Conservation (phyloP, 1,140 invertebrate genomes). For the Archivesica marissinica region DNA sequence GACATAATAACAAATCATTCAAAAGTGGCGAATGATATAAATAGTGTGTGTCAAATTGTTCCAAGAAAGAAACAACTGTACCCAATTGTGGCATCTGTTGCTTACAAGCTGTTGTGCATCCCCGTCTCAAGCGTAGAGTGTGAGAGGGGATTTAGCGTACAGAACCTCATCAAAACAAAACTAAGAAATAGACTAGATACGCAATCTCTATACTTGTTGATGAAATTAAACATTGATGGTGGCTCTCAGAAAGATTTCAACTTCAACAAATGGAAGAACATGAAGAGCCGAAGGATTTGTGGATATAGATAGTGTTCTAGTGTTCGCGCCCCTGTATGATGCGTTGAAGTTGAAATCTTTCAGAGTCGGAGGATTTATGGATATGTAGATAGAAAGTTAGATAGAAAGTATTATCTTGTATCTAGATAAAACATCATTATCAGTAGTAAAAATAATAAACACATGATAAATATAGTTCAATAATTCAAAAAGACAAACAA, state of each 20-base stretch:
- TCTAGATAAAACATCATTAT: too few species aligned
- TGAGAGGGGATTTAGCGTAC: constrained; percentile 10
- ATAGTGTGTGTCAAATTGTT: background rate
- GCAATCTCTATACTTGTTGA: background rate
- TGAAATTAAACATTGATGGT: constrained; percentile 15
- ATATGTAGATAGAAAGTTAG: too few species aligned
- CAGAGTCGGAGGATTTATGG: too few species aligned
- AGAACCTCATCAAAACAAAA: constrained; percentile 30
- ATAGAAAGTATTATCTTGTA: too few species aligned
- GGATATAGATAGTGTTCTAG: too few species aligned
- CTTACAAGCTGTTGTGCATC: constrained; percentile 1
- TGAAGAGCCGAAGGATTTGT: constrained; percentile 11
- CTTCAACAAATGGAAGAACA: constrained; percentile 22
- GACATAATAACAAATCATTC: background rate
- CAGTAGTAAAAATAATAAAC: too few species aligned
- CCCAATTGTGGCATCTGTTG: background rate
- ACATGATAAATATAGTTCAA: too few species aligned
- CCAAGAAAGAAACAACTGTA: background rate
- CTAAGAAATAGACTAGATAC: constrained; percentile 10
- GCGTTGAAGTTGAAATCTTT: too few species aligned
- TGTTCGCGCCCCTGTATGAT: too few species aligned
- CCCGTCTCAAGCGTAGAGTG: constrained; percentile 6
- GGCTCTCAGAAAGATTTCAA: background rate
- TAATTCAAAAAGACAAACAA: too few species aligned
- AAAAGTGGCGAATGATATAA: background rate